These are phyloP conservation scores for Chaetogeoica ovagalla DNA, from an alignment of 2,888 invertebrate species.

Conservation along the genomic window DNA sequence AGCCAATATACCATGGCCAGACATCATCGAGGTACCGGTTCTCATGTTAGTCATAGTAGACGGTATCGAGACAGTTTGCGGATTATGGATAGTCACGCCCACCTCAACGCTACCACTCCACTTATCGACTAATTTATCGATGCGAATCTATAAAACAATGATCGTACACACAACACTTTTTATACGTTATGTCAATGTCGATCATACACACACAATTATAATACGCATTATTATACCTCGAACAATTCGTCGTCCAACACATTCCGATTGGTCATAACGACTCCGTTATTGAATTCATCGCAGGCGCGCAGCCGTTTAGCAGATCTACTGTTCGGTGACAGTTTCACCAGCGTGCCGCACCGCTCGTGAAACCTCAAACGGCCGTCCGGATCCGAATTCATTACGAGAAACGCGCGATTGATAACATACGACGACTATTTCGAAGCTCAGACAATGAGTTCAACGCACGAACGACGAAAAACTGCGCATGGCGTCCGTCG, in stretches of 20 bases:
- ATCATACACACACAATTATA: too few relatives aligned
- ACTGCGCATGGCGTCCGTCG: too few relatives aligned
- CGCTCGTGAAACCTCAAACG: constrained; percentile 74
- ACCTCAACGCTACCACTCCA: constrained; percentile 95
- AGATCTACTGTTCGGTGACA: constrained; percentile 74
- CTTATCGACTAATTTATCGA: constrained; percentile 89
- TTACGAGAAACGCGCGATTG: neutral
- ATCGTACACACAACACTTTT: neutral
- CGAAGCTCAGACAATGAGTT: neutral
- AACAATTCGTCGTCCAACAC: constrained; percentile 87
- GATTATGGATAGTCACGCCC: constrained; percentile 92
- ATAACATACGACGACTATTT: neutral
- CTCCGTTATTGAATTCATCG: constrained; percentile 94
- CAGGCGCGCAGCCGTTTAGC: constrained; percentile 85
- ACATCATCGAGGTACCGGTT: constrained; percentile 89
- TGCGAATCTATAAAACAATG: constrained; percentile 69
- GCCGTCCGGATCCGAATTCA: neutral
- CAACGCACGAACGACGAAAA: neutral
- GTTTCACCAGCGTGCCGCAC: constrained; percentile 84
- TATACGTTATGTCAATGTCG: too few relatives aligned
- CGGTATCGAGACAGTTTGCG: constrained; percentile 84
- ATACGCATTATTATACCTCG: constrained; percentile 64
- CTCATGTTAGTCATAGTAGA: constrained; percentile 98
- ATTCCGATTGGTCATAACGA: constrained; percentile 90
- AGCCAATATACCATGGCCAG: constrained; percentile 92